phyloP scores from a whole-genome alignment of 1,140 invertebrate species.

The Brachionus calyciflorus region DNA sequence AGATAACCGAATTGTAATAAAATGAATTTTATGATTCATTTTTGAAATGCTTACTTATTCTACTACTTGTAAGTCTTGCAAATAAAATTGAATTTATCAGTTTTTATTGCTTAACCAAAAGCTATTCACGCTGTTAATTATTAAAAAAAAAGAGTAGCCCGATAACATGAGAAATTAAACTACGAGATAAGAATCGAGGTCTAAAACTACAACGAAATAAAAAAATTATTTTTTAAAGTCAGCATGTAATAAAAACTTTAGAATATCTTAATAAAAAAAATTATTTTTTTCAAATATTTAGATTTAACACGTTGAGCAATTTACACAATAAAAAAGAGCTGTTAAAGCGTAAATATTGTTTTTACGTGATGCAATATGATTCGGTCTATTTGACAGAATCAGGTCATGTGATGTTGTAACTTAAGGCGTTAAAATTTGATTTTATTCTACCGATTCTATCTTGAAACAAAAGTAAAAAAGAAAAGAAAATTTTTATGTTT shows the following conservation, averaged over 20 bases:
- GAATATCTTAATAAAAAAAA: no score
- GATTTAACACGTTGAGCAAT: slow-evolving; percentile 24
- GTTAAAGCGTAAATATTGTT: slow-evolving; percentile 6
- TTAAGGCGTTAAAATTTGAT: no score
- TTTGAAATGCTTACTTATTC: background rate
- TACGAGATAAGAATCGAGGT: no score
- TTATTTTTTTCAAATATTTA: background rate
- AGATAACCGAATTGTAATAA: no score
- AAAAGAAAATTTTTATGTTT: slow-evolving; percentile 12
- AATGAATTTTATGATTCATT: background rate
- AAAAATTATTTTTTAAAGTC: no score
- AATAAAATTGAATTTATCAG: slow-evolving; percentile 2
- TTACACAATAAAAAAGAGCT: background rate
- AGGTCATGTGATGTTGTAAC: background rate
- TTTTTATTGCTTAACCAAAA: background rate
- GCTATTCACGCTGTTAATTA: no score
- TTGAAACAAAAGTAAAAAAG: no score
- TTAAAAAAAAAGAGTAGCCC: no score
- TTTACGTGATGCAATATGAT: slow-evolving; percentile 3
- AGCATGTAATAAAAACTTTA: no score
- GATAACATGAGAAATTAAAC: no score
- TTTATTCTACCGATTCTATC: no score
- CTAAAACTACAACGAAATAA: no score
- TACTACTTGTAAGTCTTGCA: background rate
- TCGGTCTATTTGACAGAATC: background rate